Evolutionary conservation across 2,113 vertebrate species (phyloP), one percentile per base, ranked within the genome.

Genomic region (Corapipo altera): DNA sequence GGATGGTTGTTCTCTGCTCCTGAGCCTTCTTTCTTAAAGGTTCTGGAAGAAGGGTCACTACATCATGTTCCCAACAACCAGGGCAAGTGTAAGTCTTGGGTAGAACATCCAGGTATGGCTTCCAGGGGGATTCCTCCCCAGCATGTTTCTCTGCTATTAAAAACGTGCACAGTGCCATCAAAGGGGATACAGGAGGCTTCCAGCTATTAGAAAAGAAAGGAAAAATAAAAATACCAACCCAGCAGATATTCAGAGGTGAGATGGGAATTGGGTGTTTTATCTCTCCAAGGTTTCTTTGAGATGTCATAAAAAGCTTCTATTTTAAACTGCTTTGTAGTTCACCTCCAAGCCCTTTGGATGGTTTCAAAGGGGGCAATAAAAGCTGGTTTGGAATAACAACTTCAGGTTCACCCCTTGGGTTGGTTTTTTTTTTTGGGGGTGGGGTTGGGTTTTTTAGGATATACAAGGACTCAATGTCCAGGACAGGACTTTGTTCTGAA

Each of bases 131-230:
- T 33, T 49, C 94, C 23, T 96, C 88, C 28, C 98, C 98, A 57
- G 91, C 51, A 21, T 98, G 98, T 58, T 96, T 98, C 96, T 99
- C 99, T 65, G 98, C 97, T 67, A 99, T 97, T 79, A 99, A 96
- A 97, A 99, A 99, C 0, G 98, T 97, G 71, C 99, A 99, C 73
- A 99, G 98, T 0, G 96, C 98, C 96, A 98, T 49, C 78, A 99
- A 89, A 26, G 99, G 98, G 62, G 99, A 99, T 15, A 97, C 89
- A 7, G 96, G 96, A 52, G 98, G 98, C 75, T 76, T 97, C 98
- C 98, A 98, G 33, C 98, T 98, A 75, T 78, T 35, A 24, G 59
- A 69, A 92, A 88, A 41, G 11, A 41, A 41, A 41, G 12, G 39
- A 41, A 65, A 64, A 93, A 66, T 65, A 43, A 95, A 89, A 94